Base-by-base conservation (phyloP, 2,888 invertebrate species). In the Lepidocyrtoides sp. region DNA sequence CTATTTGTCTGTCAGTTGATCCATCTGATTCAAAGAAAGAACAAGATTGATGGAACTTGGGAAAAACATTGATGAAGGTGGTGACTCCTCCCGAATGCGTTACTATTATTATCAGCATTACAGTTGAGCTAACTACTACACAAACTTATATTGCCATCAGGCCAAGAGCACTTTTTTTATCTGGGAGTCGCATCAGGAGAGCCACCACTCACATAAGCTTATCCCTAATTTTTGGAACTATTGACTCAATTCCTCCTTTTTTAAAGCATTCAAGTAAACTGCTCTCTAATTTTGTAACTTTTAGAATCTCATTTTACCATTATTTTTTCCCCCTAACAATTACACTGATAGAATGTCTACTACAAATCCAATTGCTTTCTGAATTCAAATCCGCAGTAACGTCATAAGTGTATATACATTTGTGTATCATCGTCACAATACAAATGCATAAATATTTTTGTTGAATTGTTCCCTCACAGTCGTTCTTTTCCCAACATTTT, bases 1-100 rank as follows among this genome's bases (percentile, higher is more conserved):
- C 90, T 51, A 91, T 91, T 91, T 91, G 91, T 86, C 86, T 86
- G 91, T 91, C 91, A 86, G 69, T 86, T 72, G 48, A 60, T 44
- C 91, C 86, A 86, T 91, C 91, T 90, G 90, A 90, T 90, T 85
- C 85, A 48, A 36, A 66, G 69, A 60, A 66, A 81, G 81, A 83
- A 75, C 4, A 86, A 90, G 90, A 90, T 90, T 90, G 90, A 90
- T 90, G 90, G 90, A 90, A 83, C 60, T 77, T 23, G 60, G n/a
- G 75, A 54, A 87, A 87, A 48, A 26, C 48, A 26, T 48, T 48
- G 77, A 44, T 75, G 26, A n/a, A 51, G 66, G 66, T 66, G 14
- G 51, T 32, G 29, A 72, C 41, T 36, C 36, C 20, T 72, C 41
- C 54, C 17, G 54, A 26, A 51, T 75, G 23, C 26, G 29, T n/a